These are phyloP conservation scores for Platysternon megacephalum DNA, from an alignment of 2,113 vertebrate genomes.

Conservation along the genomic window DNA sequence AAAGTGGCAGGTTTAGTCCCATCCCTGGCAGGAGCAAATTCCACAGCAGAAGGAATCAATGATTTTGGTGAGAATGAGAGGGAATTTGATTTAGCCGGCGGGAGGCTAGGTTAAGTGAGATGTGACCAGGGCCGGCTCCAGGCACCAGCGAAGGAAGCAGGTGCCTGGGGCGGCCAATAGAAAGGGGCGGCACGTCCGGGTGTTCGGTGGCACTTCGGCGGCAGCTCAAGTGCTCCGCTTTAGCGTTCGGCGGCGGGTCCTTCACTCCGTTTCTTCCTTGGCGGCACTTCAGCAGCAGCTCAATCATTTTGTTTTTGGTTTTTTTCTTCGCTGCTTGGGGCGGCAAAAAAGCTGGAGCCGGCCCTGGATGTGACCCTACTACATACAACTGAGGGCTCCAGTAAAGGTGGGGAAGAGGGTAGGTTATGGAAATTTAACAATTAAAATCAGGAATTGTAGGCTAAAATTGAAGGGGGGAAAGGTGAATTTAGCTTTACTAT, in stretches of 20 bases:
- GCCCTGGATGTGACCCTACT: not conserved
- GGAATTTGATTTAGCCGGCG: not conserved
- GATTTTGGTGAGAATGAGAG: not conserved
- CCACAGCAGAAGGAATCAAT: conserved; percentile 1
- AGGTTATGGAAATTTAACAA: not conserved
- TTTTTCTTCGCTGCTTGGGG: too few species aligned
- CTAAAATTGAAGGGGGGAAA: not conserved
- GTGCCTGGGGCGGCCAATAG: too few species aligned
- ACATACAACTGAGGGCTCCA: not conserved
- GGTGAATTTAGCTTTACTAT: not conserved
- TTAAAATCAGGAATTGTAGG: not conserved
- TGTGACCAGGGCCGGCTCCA: not conserved
- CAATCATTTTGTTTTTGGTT: too few species aligned
- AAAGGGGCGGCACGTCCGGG: too few species aligned
- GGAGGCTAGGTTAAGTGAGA: not conserved
- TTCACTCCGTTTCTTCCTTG: too few species aligned
- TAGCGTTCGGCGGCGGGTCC: too few species aligned
- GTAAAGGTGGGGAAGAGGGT: not conserved
- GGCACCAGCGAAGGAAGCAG: too few species aligned
- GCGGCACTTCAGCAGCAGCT: too few species aligned
- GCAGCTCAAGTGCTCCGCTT: too few species aligned
- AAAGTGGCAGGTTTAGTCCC: conserved; percentile 2
- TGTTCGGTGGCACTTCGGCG: too few species aligned
- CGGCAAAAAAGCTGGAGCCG: too few species aligned
- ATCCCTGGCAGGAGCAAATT: not conserved